A percentile compares a stretch with the other conserved stretches of the same genome.
phyloP scores from a whole-genome alignment of 2,797 vertebrate genomes.

The Bovichtus variegatus region DNA sequence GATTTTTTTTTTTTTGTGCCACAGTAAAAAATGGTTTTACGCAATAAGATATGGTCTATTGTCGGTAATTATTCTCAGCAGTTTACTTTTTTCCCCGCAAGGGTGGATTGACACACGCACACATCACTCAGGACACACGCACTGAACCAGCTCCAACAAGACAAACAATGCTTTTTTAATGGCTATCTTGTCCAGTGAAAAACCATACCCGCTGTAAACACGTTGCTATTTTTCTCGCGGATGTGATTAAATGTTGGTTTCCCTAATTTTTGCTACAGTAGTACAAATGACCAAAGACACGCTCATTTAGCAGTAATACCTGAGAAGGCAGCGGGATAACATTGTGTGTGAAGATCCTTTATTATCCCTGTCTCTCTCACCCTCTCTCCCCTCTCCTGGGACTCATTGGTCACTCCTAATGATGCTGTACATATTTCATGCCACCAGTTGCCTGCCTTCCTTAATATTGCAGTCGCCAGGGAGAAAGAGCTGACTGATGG shows the following conservation, averaged over 20 bases:
- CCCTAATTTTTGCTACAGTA: neutral
- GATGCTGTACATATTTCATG: conserved; percentile 71
- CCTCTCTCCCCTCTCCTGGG: neutral
- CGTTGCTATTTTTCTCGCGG: neutral
- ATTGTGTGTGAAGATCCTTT: conserved; percentile 16
- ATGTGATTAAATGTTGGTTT: neutral
- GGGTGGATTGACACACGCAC: neutral
- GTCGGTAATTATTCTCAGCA: neutral
- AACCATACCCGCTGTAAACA: neutral
- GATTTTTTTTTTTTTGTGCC: too few species aligned
- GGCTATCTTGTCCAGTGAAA: neutral
- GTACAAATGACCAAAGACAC: neutral
- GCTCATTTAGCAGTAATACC: neutral
- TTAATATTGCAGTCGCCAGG: conserved; percentile 60
- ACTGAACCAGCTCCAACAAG: neutral
- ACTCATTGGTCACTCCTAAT: conserved; percentile 55
- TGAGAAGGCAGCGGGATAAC: conserved; percentile 5
- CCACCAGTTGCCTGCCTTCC: conserved; percentile 52
- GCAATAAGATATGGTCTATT: neutral
- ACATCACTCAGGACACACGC: neutral
- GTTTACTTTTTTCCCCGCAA: neutral
- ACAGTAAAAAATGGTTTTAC: neutral
- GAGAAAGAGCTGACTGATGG: conserved; percentile 45
- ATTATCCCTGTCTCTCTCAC: neutral
- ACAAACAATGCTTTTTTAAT: neutral